Evolutionary conservation across 2,113 vertebrate genomes (phyloP), one percentile per base, ranked within the genome.

Genomic region (Lethenteron camtschaticum): DNA sequence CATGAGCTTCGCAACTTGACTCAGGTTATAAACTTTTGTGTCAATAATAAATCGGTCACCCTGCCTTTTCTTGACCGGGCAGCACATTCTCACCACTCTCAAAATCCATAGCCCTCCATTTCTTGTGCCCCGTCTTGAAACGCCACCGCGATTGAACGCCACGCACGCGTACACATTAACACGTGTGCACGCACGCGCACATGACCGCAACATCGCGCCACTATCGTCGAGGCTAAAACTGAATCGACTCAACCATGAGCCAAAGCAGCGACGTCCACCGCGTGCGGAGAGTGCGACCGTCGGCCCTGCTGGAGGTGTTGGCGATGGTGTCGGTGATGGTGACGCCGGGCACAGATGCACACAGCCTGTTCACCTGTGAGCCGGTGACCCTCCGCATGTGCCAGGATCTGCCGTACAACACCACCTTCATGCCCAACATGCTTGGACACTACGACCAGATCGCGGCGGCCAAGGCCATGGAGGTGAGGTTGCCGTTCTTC

Each of bases 391-490:
- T 99, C 72, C 81, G 92, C 73, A 95, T 99, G 90, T 99, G 92
- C 76, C 90, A 92, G 76, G 87, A 88, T 69, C 83, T 99, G 76
- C 78, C 87, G 71, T 96, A 96, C 79, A 99, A 99, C 76, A 78
- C 80, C 76, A 96, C 92, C 72, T 99, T 96, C 78, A 99, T 96
- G 94, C 94, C 92, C 76, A 99, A 99, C 78, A 79, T 87, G 68
- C 83, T 99, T 73, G 96, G 96, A 76, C 92, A 99, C 77, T 99
- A 97, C 6, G 91, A 97, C 81, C 94, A 97, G 80, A 89, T 94
- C 56, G 94, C 91, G 0, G 91, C 94, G 10, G 89, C 90, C 3
- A 79, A 95, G 70, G 90, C 94, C 10, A 97, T 96, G 94, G 94
- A 97, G 90, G 90, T 97, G 90, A 78, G 24, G 82, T 1, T 55